Evolutionary conservation across 2,113 vertebrate species (phyloP).

Genomic region (Abramis brama): DNA sequence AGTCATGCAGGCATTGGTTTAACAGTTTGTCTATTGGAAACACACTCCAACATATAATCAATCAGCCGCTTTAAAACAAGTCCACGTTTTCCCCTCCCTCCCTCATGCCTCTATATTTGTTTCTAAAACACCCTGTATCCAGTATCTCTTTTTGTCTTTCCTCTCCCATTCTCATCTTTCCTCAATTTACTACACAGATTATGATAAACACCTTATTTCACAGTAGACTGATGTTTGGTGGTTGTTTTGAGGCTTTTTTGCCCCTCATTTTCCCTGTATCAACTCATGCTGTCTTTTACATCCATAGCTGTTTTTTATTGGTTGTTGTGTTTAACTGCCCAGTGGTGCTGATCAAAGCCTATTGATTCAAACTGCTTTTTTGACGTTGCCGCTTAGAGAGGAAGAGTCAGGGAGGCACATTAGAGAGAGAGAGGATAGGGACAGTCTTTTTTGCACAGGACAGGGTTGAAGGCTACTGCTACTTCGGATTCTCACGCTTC

Average conservation of each 20-base stretch:
- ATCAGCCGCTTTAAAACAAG: slow-evolving; percentile 57
- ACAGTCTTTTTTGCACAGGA: slow-evolving; percentile 40
- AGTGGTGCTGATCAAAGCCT: slow-evolving; percentile 55
- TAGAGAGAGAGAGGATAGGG: slow-evolving; percentile 22
- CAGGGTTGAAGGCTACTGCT: slow-evolving; percentile 34
- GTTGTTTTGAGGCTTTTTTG: neutral
- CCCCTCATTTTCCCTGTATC: neutral
- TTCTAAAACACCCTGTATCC: neutral
- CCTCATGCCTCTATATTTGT: neutral
- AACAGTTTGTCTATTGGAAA: slow-evolving; percentile 69
- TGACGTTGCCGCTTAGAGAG: slow-evolving; percentile 29
- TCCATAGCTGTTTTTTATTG: slow-evolving; percentile 40
- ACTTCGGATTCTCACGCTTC: slow-evolving; percentile 33
- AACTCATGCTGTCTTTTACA: slow-evolving; percentile 14
- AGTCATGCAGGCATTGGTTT: slow-evolving; percentile 44
- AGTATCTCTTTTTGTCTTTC: neutral
- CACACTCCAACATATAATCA: slow-evolving; percentile 62
- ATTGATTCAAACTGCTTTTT: slow-evolving; percentile 62
- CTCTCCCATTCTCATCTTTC: neutral
- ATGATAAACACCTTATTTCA: slow-evolving; percentile 36
- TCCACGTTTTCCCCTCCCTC: neutral
- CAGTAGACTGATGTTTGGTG: neutral
- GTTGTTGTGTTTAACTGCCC: slow-evolving; percentile 30
- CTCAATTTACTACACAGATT: neutral
- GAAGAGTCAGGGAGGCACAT: slow-evolving; percentile 17